A percentile compares a stretch with the other conserved stretches of the same genome.
phyloP scores from a whole-genome alignment of 2,113 vertebrate species.

The Narcine bancroftii region DNA sequence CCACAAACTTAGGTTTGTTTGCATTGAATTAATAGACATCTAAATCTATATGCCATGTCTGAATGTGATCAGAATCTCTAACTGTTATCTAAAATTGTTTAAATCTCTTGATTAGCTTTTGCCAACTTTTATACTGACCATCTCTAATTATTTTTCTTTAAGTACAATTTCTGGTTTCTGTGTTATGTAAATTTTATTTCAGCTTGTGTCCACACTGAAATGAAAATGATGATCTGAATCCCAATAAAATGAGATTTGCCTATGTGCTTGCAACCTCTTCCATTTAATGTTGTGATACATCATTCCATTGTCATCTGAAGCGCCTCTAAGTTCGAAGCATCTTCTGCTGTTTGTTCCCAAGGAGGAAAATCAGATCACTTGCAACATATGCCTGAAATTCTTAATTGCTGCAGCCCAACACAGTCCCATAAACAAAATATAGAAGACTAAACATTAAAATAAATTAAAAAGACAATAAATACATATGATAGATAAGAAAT shows the following conservation, averaged over 20 bases:
- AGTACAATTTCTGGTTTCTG: background rate
- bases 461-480: too few species aligned
- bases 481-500: too few species aligned
- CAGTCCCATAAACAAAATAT: too few species aligned
- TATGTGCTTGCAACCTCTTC: background rate
- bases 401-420: too few species aligned
- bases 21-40: background rate
- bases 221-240: background rate
- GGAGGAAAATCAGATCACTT: background rate
- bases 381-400: background rate
- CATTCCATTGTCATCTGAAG: background rate
- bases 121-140: background rate
- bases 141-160: background rate
- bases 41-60: background rate
- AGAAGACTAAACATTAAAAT: too few species aligned
- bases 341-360: too few species aligned
- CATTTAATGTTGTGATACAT: background rate
- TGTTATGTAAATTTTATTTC: background rate
- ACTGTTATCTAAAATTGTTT: background rate
- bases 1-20: background rate
- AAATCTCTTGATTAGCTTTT: background rate
- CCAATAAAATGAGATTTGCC: background rate
- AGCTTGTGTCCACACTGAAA: background rate
- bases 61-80: background rate
- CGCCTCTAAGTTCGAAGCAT: too few species aligned